Evolutionary conservation across 2,888 invertebrate species (phyloP).

Genomic region (Fragum fragum): DNA sequence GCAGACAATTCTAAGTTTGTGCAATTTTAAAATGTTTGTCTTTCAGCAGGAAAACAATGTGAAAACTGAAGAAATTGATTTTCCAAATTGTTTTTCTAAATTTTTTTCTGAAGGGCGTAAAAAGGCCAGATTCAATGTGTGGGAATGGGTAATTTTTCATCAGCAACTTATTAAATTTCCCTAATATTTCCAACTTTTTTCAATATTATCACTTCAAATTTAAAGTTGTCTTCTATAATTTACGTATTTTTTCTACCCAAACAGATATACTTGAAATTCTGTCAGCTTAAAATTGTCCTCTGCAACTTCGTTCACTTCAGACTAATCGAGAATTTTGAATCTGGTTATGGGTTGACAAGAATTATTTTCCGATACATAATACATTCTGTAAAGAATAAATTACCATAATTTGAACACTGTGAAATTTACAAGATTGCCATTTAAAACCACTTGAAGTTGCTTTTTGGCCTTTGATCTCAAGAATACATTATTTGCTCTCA

Average conservation of each 20-base stretch:
- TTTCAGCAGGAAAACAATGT: neutral
- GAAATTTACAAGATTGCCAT: slow-evolving; percentile 10
- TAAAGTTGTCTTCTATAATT: no score
- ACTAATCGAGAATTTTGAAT: no score
- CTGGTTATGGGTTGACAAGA: neutral
- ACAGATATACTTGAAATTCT: no score
- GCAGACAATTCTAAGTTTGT: no score
- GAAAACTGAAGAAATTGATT: neutral
- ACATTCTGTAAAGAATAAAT: neutral
- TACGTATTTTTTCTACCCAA: no score
- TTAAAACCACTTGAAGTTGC: slow-evolving; percentile 7
- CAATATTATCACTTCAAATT: no score
- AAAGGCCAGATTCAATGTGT: neutral
- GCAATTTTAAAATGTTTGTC: no score
- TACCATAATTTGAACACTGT: slow-evolving; percentile 4
- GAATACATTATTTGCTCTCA: slow-evolving; percentile 1
- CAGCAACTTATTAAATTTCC: no score
- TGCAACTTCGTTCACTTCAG: no score
- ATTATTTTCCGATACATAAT: neutral
- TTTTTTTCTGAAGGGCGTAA: neutral
- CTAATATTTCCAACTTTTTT: no score
- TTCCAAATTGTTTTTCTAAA: neutral
- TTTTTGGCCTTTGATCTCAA: slow-evolving; percentile 13
- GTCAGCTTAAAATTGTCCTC: no score
- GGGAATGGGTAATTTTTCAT: no score